Evolutionary conservation across 1,140 invertebrate genomes (phyloP).

Genomic region (Drosophila truncata): DNA sequence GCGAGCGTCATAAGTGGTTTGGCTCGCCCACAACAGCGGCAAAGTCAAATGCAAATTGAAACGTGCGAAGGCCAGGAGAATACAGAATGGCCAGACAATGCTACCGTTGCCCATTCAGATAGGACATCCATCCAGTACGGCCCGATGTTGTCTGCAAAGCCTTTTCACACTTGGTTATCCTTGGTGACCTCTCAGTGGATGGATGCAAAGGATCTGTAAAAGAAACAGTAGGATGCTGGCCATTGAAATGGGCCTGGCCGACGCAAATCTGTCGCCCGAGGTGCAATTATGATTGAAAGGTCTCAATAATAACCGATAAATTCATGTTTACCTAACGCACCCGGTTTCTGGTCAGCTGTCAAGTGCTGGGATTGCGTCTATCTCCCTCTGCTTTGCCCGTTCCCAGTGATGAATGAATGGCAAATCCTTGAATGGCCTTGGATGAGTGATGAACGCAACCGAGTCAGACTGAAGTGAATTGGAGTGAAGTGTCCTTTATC

Average conservation of each 20-base stretch:
- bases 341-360: constrained; percentile 72
- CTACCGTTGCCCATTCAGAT: constrained; percentile 28
- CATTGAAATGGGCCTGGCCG: constrained; percentile 45
- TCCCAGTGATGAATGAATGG: constrained; percentile 61
- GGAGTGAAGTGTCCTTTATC: constrained; percentile 21
- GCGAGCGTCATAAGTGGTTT: constrained; percentile 67
- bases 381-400: constrained; percentile 14
- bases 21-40: constrained; percentile 46
- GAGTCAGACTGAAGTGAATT: constrained; percentile 37
- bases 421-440: constrained; percentile 42
- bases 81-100: constrained; percentile 52
- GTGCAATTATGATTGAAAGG: constrained; percentile 83
- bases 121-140: neutral
- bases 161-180: constrained; percentile 76
- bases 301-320: constrained; percentile 84
- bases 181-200: constrained; percentile 41
- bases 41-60: constrained; percentile 85
- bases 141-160: constrained; percentile 53
- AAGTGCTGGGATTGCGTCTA: constrained; percentile 50
- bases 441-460: constrained; percentile 66
- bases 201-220: constrained; percentile 44
- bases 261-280: constrained; percentile 54
- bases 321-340: constrained; percentile 80
- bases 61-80: constrained; percentile 49
- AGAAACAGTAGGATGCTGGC: constrained; percentile 59